These are phyloP conservation scores for Coregonus ussuriensis DNA, from an alignment of 2,797 vertebrate species.

Conservation along the genomic window DNA sequence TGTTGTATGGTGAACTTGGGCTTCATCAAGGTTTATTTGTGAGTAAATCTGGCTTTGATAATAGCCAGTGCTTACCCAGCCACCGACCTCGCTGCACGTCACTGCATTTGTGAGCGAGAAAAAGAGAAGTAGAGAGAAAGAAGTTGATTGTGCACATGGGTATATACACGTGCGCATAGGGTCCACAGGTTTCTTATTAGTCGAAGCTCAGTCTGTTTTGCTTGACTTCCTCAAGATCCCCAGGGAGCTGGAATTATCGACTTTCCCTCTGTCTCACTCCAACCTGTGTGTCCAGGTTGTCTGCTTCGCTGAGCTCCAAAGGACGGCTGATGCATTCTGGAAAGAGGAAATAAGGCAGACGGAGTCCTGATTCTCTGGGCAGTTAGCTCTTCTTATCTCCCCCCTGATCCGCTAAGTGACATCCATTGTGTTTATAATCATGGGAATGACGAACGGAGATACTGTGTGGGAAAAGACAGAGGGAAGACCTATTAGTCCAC, in stretches of 20 bases:
- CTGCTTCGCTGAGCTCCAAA: slow-evolving; percentile 56
- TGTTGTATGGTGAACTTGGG: no score
- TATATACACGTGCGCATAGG: not conserved
- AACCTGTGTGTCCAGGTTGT: slow-evolving; percentile 50
- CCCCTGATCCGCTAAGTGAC: slow-evolving; percentile 33
- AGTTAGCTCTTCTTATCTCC: slow-evolving; percentile 56
- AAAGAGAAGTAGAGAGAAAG: not conserved
- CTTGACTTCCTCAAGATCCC: slow-evolving; percentile 36
- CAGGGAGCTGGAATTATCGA: slow-evolving; percentile 46
- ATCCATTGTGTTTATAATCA: slow-evolving; percentile 27
- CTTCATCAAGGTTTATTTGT: not conserved
- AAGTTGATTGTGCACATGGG: not conserved
- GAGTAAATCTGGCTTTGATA: no score
- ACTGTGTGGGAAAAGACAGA: not conserved
- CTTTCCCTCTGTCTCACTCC: slow-evolving; percentile 42
- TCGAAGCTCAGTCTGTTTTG: slow-evolving; percentile 18
- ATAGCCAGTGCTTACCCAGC: no score
- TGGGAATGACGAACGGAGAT: slow-evolving; percentile 20
- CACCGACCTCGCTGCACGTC: no score
- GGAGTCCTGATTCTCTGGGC: slow-evolving; percentile 54
- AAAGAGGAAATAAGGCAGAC: slow-evolving; percentile 40
- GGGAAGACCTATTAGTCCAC: not conserved
- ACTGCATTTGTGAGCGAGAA: slow-evolving; percentile 8
- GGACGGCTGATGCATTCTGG: slow-evolving; percentile 24
- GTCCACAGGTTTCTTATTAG: slow-evolving; percentile 21